A percentile compares a stretch with the other conserved stretches of the same genome.
These are phyloP conservation scores for Hippopotamus amphibius DNA, from an alignment of 2,113 vertebrate genomes.

Conservation along the genomic window DNA sequence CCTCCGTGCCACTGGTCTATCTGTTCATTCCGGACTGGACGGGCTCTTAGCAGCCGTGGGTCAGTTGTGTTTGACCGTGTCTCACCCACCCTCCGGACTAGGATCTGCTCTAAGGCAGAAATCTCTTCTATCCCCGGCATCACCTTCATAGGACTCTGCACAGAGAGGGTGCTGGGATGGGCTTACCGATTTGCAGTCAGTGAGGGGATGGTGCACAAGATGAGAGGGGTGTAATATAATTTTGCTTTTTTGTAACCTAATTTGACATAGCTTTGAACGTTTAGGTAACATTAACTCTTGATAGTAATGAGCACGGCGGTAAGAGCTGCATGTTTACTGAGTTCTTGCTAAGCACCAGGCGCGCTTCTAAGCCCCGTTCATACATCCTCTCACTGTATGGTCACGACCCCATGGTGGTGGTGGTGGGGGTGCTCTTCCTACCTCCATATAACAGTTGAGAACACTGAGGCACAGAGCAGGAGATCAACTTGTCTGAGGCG, in stretches of 20 bases:
- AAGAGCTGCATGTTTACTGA: neutral
- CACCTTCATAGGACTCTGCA: neutral
- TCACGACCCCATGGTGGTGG: neutral
- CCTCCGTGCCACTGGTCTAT: neutral
- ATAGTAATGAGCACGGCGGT: neutral
- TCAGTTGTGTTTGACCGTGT: neutral
- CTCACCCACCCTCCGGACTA: neutral
- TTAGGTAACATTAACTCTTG: neutral
- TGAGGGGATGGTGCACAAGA: neutral
- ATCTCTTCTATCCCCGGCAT: neutral
- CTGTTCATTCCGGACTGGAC: neutral
- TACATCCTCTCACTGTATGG: neutral
- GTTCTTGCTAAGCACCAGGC: neutral
- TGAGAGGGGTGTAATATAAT: neutral
- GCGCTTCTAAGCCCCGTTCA: neutral
- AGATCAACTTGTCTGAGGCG: neutral
- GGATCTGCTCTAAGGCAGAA: neutral
- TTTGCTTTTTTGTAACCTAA: neutral
- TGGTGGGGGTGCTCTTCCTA: neutral
- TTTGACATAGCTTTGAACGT: neutral
- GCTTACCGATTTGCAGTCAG: neutral
- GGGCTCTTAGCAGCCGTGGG: neutral
- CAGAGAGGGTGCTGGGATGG: neutral
- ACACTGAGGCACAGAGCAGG: neutral
- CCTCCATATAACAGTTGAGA: neutral